Conservation (phyloP, 2,888 invertebrate genomes). For the Ganaspis brasiliensis region DNA sequence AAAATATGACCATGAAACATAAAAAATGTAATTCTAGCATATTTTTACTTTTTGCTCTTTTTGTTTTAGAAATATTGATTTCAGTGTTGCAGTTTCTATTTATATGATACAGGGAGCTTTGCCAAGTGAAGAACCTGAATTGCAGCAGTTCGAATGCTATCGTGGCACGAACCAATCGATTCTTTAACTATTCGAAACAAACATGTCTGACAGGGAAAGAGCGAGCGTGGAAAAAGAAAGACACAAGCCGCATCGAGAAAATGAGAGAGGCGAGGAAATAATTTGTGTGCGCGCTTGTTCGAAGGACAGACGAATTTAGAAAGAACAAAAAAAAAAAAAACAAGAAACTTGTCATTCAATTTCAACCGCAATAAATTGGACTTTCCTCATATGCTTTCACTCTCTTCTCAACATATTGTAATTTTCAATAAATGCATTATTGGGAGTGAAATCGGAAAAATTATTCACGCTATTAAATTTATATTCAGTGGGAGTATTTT, state of each 20-base stretch:
- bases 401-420: conserved; percentile 29
- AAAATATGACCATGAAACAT: no score
- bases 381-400: conserved; percentile 15
- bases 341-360: conserved; percentile 37
- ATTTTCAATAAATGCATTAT: not conserved
- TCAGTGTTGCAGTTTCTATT: conserved; percentile 26
- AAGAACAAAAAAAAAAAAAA: conserved; percentile 27
- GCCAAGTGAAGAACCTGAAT: conserved; percentile 42
- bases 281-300: conserved; percentile 37
- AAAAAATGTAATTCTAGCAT: no score
- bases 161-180: conserved; percentile 35
- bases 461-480: no score
- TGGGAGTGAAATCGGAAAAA: no score
- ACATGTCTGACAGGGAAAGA: conserved; percentile 32
- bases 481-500: no score
- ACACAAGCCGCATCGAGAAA: conserved; percentile 19
- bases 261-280: conserved; percentile 42
- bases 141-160: conserved; percentile 40
- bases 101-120: conserved; percentile 14
- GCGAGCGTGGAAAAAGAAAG: conserved; percentile 22
- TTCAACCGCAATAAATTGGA: conserved; percentile 34
- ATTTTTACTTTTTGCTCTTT: conserved; percentile 8
- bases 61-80: conserved; percentile 21
- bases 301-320: conserved; percentile 39
- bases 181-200: conserved; percentile 42